phyloP scores from a whole-genome alignment of 2,888 invertebrate genomes.

The Limenitis camilla region DNA sequence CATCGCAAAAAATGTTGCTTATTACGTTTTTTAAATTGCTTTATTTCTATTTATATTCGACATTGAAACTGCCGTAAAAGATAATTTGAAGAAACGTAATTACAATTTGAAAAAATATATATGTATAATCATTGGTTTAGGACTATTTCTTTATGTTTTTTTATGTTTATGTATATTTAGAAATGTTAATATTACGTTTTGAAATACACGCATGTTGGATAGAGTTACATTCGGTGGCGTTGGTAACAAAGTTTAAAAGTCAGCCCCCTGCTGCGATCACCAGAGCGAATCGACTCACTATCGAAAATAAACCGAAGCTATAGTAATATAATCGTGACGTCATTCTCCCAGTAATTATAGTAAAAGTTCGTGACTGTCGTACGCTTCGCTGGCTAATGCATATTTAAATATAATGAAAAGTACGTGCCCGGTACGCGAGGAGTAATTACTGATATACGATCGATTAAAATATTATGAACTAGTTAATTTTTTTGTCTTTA shows the following conservation, averaged over 20 bases:
- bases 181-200: not conserved
- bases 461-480: not conserved
- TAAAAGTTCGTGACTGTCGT: conserved; percentile 42
- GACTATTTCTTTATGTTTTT: not conserved
- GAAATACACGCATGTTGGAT: not conserved
- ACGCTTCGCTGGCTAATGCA: conserved; percentile 31
- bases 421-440: too few species aligned
- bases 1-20: not conserved
- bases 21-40: too few species aligned
- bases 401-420: conserved; percentile 29
- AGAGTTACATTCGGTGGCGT: not conserved
- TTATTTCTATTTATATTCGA: too few species aligned
- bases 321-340: conserved; percentile 38
- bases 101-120: too few species aligned
- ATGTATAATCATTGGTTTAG: too few species aligned
- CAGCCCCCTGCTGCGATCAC: conserved; percentile 36
- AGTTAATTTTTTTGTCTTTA: not conserved
- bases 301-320: conserved; percentile 31
- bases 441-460: conserved; percentile 5
- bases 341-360: conserved; percentile 38
- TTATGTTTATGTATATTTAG: not conserved
- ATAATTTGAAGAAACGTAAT: too few species aligned
- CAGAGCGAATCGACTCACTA: conserved; percentile 34
- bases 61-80: too few species aligned
- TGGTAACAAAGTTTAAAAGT: conserved; percentile 18